Conservation (phyloP, 2,113 vertebrate genomes). For the Pedetes capensis region DNA sequence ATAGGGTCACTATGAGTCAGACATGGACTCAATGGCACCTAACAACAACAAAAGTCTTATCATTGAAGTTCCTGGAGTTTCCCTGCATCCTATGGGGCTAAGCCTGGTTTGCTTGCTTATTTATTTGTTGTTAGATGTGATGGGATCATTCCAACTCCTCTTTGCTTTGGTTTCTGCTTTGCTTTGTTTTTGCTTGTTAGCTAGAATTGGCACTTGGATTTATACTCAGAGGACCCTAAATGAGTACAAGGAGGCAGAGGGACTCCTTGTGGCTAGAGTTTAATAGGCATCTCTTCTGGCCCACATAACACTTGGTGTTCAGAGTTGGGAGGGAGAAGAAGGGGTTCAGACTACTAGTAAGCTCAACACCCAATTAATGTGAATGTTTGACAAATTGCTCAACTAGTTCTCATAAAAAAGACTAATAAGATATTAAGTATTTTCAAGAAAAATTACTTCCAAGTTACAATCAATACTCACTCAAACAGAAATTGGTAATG, state of each 20-base stretch:
- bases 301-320: accelerated
- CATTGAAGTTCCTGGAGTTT: neutral
- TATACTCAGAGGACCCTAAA: neutral
- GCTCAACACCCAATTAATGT: neutral
- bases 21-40: too few relatives aligned
- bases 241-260: neutral
- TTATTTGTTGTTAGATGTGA: neutral
- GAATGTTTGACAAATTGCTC: neutral
- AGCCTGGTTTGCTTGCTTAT: neutral
- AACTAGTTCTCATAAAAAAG: neutral
- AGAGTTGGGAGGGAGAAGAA: too few relatives aligned
- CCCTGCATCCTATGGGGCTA: accelerated
- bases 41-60: too few relatives aligned
- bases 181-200: neutral
- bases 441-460: neutral
- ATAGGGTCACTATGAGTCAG: too few relatives aligned
- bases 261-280: neutral
- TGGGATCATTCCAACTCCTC: neutral
- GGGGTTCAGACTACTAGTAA: accelerated
- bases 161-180: neutral
- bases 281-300: accelerated
- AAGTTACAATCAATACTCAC: neutral
- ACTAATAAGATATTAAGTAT: neutral
- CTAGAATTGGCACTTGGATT: neutral
- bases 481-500: neutral